phyloP scores from a whole-genome alignment of 1,140 invertebrate species.

The Palaemon carinicauda region DNA sequence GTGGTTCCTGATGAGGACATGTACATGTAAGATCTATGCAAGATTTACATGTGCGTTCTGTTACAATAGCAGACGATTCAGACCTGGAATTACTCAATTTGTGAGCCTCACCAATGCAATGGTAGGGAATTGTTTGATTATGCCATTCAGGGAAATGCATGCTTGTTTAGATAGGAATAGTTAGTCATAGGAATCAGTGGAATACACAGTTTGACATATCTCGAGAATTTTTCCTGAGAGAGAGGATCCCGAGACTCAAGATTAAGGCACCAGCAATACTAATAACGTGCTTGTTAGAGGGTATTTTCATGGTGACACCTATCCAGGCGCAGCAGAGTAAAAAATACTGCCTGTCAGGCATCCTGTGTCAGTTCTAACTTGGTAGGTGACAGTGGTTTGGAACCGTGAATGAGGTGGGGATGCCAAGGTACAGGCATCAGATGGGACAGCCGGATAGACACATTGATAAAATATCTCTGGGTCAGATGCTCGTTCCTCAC shows the following conservation, averaged over 20 bases:
- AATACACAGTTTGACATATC: background rate
- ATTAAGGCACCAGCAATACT: background rate
- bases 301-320: background rate
- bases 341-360: background rate
- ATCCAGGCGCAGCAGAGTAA: background rate
- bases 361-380: background rate
- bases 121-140: background rate
- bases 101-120: background rate
- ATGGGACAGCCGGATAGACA: background rate
- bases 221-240: background rate
- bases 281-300: background rate
- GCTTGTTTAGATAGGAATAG: slow-evolving; percentile 1
- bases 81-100: background rate
- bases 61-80: background rate
- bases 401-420: background rate
- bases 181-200: background rate
- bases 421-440: background rate
- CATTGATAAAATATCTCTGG: background rate
- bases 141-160: background rate
- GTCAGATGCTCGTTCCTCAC: background rate
- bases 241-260: background rate
- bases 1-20: background rate
- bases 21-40: background rate
- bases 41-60: background rate
- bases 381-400: background rate